Conservation (phyloP, 2,797 vertebrate species). For the Tenualosa thibaudeaui region DNA sequence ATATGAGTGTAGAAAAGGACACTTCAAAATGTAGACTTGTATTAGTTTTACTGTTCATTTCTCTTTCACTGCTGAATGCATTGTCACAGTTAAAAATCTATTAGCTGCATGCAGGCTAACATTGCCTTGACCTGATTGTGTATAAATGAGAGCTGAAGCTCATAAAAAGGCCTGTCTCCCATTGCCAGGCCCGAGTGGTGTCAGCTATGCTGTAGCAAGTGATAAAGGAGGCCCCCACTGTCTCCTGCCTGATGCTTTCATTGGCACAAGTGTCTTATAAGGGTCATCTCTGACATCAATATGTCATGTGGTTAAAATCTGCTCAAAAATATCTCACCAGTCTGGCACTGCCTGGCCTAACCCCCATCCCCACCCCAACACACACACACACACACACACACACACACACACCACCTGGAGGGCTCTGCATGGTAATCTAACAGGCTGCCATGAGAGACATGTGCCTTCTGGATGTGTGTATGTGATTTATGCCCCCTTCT, state of each 20-base stretch:
- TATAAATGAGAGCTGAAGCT: not conserved
- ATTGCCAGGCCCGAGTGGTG: not conserved
- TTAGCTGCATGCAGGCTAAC: not conserved
- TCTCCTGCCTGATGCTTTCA: slow-evolving; percentile 5
- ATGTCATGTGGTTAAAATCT: slow-evolving; percentile 6
- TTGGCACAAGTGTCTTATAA: slow-evolving; percentile 2
- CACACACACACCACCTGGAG: not conserved
- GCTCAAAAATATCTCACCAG: not conserved
- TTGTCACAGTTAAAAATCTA: not conserved
- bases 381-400: slow-evolving; percentile 25
- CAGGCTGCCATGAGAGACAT: not conserved
- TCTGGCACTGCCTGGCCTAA: slow-evolving; percentile 41
- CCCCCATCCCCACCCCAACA: not conserved
- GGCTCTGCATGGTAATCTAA: not conserved
- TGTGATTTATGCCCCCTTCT: not conserved
- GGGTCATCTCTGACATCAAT: slow-evolving; percentile 10
- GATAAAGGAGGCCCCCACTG: not conserved
- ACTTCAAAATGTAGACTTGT: not conserved
- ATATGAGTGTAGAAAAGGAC: not conserved
- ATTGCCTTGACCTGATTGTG: not conserved
- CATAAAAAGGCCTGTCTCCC: not conserved
- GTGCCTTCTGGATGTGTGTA: not conserved
- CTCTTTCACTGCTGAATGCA: not conserved
- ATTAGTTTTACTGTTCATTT: not conserved
- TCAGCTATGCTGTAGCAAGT: not conserved